Conservation (phyloP, 2,113 vertebrate species). For the Tretioscincus oriximinensis region DNA sequence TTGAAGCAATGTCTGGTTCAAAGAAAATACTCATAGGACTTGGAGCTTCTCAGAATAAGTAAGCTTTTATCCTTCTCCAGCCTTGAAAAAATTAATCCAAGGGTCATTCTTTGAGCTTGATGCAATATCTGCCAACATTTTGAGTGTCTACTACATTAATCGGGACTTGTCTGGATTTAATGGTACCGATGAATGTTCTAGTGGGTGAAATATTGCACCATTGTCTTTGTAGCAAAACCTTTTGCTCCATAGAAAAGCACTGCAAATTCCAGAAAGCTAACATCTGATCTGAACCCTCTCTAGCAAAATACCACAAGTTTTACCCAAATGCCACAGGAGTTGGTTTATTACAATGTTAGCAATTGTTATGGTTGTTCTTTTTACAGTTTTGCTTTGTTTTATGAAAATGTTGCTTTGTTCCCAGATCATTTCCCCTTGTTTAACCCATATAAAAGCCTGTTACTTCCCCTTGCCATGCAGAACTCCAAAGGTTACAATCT, state of each 20-base stretch:
- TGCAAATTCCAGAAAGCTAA: background rate
- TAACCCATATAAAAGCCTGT: background rate
- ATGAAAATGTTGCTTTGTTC: background rate
- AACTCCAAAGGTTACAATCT: background rate
- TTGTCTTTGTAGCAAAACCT: accelerated
- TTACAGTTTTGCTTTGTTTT: background rate
- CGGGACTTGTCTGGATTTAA: constrained; percentile 13
- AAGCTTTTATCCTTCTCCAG: background rate
- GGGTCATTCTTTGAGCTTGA: background rate
- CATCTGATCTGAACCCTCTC: background rate
- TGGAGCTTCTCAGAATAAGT: background rate
- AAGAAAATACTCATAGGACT: background rate
- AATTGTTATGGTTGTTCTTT: background rate
- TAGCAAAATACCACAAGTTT: background rate
- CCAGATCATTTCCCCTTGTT: constrained; percentile 5
- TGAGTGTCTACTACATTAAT: background rate
- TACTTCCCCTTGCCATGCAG: background rate
- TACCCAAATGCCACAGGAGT: background rate
- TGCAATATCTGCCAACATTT: background rate
- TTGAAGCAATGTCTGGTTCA: background rate
- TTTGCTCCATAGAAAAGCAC: background rate
- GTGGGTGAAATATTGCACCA: background rate
- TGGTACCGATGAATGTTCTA: background rate
- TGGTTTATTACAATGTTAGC: background rate
- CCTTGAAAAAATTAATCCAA: background rate